Conservation (phyloP, 2,888 invertebrate genomes). For the Chaitophorus viminalis region DNA sequence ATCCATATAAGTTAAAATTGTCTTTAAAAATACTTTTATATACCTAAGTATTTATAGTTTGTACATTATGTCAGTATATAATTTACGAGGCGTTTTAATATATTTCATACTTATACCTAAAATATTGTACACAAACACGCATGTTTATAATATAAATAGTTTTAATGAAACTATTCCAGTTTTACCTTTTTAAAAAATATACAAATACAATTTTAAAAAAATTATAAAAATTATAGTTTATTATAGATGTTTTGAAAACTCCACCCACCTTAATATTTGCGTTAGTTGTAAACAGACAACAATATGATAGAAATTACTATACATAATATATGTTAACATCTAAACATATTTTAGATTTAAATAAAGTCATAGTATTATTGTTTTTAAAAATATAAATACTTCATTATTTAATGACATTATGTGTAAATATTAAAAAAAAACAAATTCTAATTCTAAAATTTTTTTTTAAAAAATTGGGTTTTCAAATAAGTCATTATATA, state of each 20-base stretch:
- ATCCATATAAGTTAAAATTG: not conserved
- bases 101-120: too few relatives aligned
- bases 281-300: not conserved
- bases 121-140: not conserved
- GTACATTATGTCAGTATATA: too few relatives aligned
- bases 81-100: too few relatives aligned
- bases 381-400: not conserved
- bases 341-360: not conserved
- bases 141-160: not conserved
- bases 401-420: too few relatives aligned
- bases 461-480: too few relatives aligned
- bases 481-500: too few relatives aligned
- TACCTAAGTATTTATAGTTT: too few relatives aligned
- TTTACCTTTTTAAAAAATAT: not conserved
- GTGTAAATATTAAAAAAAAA: too few relatives aligned
- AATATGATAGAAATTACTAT: too few relatives aligned
- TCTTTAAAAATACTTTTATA: not conserved
- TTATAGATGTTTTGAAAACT: not conserved
- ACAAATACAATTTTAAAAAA: not conserved
- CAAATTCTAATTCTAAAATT: too few relatives aligned
- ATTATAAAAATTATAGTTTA: not conserved
- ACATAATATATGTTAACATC: not conserved
- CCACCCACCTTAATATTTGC: not conserved
- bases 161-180: not conserved
- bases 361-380: not conserved